These are phyloP conservation scores for Saxidomus purpurata DNA, from an alignment of 1,140 invertebrate species.

Conservation along the genomic window DNA sequence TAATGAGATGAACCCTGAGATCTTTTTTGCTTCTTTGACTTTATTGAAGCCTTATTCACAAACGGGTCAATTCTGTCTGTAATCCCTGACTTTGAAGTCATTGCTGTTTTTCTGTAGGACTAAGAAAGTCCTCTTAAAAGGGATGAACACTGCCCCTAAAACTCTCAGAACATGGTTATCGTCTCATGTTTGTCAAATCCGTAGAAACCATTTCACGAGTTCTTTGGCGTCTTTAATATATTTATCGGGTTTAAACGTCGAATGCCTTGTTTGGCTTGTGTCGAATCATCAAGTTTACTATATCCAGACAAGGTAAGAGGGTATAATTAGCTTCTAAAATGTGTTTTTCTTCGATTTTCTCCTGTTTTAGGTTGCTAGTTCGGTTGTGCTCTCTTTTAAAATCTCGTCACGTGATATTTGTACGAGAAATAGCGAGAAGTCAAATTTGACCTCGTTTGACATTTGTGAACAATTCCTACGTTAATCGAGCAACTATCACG, in stretches of 20 bases:
- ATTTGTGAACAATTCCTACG: conserved; percentile 32
- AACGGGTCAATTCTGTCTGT: conserved; percentile 86
- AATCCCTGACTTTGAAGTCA: conserved; percentile 83
- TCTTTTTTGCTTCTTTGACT: conserved; percentile 86
- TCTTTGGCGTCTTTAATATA: background rate
- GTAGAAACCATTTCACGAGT: conserved; percentile 74
- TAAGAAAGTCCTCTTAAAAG: conserved; percentile 50
- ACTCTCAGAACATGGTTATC: conserved; percentile 67
- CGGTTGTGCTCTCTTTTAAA: conserved; percentile 77
- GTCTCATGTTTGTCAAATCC: conserved; percentile 77
- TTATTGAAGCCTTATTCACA: conserved; percentile 85
- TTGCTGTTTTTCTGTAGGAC: conserved; percentile 70
- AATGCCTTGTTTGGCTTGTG: background rate
- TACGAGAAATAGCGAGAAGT: conserved; percentile 72
- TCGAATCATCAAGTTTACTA: background rate
- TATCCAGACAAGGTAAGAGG: background rate
- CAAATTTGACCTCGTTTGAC: conserved; percentile 57
- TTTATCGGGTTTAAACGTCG: background rate
- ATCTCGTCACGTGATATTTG: conserved; percentile 75
- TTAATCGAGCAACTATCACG: conserved; percentile 36
- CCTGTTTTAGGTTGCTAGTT: conserved; percentile 77
- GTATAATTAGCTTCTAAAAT: background rate
- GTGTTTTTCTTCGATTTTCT: conserved; percentile 58
- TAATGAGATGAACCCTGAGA: conserved; percentile 87
- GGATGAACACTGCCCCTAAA: conserved; percentile 49